Conservation (phyloP, 2,888 invertebrate genomes). For the Euplexia lucipara region DNA sequence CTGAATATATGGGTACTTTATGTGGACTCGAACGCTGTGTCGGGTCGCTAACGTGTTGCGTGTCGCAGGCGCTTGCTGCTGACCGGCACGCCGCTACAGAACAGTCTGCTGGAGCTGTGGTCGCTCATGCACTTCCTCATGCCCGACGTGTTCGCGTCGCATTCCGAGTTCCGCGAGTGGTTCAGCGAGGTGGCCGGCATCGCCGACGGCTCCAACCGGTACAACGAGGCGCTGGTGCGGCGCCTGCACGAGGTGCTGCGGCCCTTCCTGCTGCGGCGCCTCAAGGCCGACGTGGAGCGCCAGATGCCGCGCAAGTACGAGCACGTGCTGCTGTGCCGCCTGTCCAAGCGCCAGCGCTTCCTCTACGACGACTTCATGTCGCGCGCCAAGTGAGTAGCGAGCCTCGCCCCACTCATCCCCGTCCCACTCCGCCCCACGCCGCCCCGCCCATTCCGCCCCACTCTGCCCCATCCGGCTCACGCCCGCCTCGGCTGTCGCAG, state of each 20-base stretch:
- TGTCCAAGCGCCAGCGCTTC: conserved; percentile 98
- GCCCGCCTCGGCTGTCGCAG: conserved; percentile 84
- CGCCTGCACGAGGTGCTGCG: conserved; percentile 93
- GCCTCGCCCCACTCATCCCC: not conserved
- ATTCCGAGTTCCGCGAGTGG: conserved; percentile 99
- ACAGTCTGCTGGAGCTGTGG: conserved; percentile 99
- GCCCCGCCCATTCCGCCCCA: not conserved
- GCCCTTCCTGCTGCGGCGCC: conserved; percentile 97
- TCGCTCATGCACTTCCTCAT: conserved; percentile 99
- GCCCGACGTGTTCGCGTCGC: conserved; percentile 99
- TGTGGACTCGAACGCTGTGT: not conserved
- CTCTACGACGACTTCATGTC: conserved; percentile 99
- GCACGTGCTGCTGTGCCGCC: conserved; percentile 97
- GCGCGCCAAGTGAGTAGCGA: conserved; percentile 94
- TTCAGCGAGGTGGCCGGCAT: conserved; percentile 97
- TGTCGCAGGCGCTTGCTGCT: conserved; percentile 94
- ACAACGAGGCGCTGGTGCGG: conserved; percentile 81
- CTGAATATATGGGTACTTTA: not conserved
- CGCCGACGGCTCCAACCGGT: conserved; percentile 76
- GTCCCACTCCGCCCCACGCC: not conserved
- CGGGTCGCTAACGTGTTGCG: conserved; percentile 1
- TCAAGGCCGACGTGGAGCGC: conserved; percentile 99
- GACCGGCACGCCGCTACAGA: conserved; percentile 99
- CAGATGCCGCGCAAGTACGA: conserved; percentile 99
- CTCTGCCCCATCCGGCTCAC: not conserved